Evolutionary conservation across 2,113 vertebrate genomes (phyloP).

Genomic region (Crocuta crocuta): DNA sequence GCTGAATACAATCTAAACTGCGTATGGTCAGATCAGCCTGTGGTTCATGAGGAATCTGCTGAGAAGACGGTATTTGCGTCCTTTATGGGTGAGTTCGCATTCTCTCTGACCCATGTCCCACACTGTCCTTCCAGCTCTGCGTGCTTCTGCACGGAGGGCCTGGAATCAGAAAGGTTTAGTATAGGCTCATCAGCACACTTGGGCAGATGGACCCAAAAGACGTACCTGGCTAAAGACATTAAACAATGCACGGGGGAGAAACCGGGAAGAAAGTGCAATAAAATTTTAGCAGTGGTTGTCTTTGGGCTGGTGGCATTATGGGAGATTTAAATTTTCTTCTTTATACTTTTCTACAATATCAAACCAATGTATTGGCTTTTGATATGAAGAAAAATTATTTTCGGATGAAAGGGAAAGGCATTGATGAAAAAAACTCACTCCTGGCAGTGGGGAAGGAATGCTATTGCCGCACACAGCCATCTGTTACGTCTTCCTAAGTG

Average conservation of each 20-base stretch:
- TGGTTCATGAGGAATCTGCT: not conserved
- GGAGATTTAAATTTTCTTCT: not conserved
- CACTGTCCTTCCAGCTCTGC: fast-evolving
- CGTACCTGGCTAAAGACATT: not conserved
- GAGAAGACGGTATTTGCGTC: not conserved
- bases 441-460: not conserved
- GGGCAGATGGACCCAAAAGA: not conserved
- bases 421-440: not conserved
- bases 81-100: fast-evolving
- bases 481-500: conserved; percentile 34
- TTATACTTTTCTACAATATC: not conserved
- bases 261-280: not conserved
- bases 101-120: not conserved
- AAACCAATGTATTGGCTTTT: not conserved
- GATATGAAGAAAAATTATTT: not conserved
- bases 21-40: not conserved
- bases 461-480: not conserved
- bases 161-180: not conserved
- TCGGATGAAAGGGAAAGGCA: conserved; percentile 30
- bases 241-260: no score
- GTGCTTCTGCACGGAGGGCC: not conserved
- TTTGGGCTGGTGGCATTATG: not conserved
- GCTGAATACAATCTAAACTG: not conserved
- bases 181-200: not conserved
- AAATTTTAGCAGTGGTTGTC: not conserved